Evolutionary conservation across 2,113 vertebrate genomes (phyloP), one percentile per base, ranked within the genome.

Genomic region (Macroglossus sobrinus): DNA sequence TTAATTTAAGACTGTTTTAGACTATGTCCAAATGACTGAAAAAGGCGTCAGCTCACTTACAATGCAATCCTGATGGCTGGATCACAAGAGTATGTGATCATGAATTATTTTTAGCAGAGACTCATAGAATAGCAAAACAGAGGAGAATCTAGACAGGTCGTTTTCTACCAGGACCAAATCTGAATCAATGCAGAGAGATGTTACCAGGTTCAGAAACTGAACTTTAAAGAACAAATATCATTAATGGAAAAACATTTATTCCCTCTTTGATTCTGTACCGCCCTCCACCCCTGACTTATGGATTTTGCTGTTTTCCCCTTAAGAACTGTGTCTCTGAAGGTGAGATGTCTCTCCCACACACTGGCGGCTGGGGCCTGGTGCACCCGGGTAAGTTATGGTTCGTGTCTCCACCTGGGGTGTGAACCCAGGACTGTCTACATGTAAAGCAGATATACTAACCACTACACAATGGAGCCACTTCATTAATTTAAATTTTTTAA

Each of bases 1-100:
- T 93, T 91, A 63, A 84, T 64, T 90, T 61, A 72, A 92, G 57
- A 47, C 6, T 86, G 50, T 50, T 95, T 87, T 95, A 87, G 35
- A 87, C 22, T 71, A 38, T 15, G 1, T 64, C 84, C 74, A 84
- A 94, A 66, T 88, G 75, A 47, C 30, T 4, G 8, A 93, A 30
- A 87, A 89, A 87, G 40, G 22, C 10, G 64, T 80, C 53, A 86
- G 38, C 45, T 64, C 53, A 64, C 4, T 64, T 84, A 13, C 47
- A 93, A 81, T 1, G 24, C 33, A 53, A 4, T 55, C 7, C 26
- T 74, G 35, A 74, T 61, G 38, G 21, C 79, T 38, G 84, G 38
- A 55, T 5, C 13, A 89, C 24, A 84, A 84, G 19, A 24, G 7
- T 68, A 53, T 15, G 9, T 33, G 13, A 64, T 66, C n/a, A 14